A percentile compares a stretch with the other conserved stretches of the same genome.
Conservation (phyloP, 2,888 invertebrate species). For the Phorcus lineatus region DNA sequence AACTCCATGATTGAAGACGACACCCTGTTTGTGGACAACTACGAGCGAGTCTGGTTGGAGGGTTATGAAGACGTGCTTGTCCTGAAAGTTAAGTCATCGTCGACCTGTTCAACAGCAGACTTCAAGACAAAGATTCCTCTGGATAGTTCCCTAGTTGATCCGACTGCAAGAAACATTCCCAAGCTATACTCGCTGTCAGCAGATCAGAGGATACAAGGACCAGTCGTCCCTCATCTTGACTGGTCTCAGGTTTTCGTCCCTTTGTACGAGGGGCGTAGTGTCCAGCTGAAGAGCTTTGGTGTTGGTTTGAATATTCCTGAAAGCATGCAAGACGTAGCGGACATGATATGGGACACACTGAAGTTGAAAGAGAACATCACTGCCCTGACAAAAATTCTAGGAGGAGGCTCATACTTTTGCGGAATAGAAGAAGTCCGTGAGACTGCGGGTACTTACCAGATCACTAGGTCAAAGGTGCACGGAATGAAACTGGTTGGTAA, state of each 20-base stretch:
- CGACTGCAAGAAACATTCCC: not conserved
- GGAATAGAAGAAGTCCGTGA: not conserved
- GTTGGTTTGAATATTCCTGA: not conserved
- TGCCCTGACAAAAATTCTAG: not conserved
- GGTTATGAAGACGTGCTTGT: not conserved
- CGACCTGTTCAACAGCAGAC: not conserved
- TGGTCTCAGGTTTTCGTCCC: not conserved
- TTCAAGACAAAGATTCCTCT: constrained; percentile 6
- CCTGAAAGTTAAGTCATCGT: not conserved
- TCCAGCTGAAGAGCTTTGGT: not conserved
- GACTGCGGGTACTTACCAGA: not conserved
- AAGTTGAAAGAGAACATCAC: not conserved
- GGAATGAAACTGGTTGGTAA: not conserved
- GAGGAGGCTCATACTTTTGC: not conserved
- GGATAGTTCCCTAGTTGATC: not conserved
- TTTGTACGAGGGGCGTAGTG: not conserved
- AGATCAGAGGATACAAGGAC: not conserved
- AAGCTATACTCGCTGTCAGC: not conserved
- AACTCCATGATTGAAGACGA: constrained; percentile 1
- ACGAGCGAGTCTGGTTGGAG: not conserved
- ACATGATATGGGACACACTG: not conserved
- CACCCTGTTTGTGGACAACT: not conserved
- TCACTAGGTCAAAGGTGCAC: not conserved
- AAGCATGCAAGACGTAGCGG: not conserved
- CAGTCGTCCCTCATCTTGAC: not conserved